phyloP scores from a whole-genome alignment of 53 echinoderm and acorn worm species.

The Glandiceps talaboti region DNA sequence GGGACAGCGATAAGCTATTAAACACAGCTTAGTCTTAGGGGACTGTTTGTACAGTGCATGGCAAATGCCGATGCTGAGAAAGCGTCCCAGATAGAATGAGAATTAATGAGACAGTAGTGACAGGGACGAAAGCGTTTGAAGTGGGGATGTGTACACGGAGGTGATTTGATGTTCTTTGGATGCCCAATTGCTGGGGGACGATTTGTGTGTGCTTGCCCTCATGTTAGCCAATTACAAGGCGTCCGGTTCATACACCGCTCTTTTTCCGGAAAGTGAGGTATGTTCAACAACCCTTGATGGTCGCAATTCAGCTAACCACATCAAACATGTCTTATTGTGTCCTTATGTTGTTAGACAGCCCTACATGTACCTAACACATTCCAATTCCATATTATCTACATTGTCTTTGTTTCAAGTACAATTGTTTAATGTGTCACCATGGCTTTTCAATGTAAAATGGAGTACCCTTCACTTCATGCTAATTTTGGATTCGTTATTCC shows the following conservation, averaged over 20 bases:
- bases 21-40: background rate
- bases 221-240: background rate
- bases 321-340: too few species aligned
- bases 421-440: too few species aligned
- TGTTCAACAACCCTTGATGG: too few species aligned
- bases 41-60: background rate
- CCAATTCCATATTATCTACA: too few species aligned
- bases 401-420: too few species aligned
- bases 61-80: background rate
- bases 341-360: too few species aligned
- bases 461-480: too few species aligned
- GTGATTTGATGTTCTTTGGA: background rate
- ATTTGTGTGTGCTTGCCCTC: background rate
- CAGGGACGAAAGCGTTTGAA: background rate
- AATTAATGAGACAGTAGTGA: background rate
- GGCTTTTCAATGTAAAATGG: too few species aligned
- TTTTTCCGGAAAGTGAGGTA: background rate
- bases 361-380: too few species aligned
- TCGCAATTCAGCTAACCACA: too few species aligned
- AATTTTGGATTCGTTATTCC: too few species aligned
- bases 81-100: background rate
- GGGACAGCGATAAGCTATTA: background rate
- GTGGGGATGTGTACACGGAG: background rate
- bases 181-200: background rate
- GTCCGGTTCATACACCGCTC: background rate